Percentiles rank a stretch among this genome's conserved stretches.
phyloP scores from a whole-genome alignment of 2,113 vertebrate species.

The Istiophorus platypterus region DNA sequence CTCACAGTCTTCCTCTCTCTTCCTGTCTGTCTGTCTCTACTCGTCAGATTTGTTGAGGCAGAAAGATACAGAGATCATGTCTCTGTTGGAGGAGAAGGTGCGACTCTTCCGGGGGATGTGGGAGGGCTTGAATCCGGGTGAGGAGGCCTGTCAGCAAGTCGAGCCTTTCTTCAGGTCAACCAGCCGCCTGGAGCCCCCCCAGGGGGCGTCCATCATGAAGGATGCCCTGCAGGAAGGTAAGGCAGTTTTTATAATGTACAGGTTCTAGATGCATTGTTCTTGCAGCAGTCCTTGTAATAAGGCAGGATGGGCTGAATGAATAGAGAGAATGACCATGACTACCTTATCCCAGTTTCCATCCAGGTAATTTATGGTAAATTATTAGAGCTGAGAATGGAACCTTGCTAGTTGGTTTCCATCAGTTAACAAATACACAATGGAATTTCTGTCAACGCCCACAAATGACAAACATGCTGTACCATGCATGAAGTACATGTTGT shows the following conservation, averaged over 20 bases:
- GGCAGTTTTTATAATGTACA: constrained; percentile 9
- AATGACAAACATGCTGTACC: neutral
- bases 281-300: neutral
- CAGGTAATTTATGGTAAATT: neutral
- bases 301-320: neutral
- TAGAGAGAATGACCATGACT: neutral
- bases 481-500: neutral
- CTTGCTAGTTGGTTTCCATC: neutral
- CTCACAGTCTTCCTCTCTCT: neutral
- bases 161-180: constrained; percentile 89
- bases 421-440: neutral
- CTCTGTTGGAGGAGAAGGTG: constrained; percentile 92
- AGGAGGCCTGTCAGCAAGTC: constrained; percentile 72
- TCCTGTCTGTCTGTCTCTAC: neutral
- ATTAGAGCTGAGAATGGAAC: neutral
- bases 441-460: neutral
- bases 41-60: constrained; percentile 90
- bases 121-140: constrained; percentile 84
- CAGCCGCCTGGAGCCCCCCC: constrained; percentile 88
- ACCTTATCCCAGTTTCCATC: neutral
- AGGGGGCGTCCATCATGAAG: constrained; percentile 92
- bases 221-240: constrained; percentile 93
- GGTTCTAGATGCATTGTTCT: neutral
- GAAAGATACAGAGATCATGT: constrained; percentile 94
- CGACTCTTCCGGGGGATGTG: constrained; percentile 93